Evolutionary conservation across 2,113 vertebrate genomes (phyloP).

Genomic region (Cardinalis cardinalis): DNA sequence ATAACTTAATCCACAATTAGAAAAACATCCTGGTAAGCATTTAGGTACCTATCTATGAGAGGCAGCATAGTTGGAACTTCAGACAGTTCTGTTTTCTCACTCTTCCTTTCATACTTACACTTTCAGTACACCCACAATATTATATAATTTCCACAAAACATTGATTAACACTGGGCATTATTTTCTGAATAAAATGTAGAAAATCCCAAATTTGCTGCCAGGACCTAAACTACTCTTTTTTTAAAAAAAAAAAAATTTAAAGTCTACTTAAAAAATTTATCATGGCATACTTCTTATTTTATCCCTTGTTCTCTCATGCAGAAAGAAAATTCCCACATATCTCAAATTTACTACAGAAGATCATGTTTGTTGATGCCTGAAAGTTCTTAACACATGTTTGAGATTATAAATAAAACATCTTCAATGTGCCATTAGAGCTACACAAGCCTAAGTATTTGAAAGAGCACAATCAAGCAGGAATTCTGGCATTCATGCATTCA

Average conservation of each 20-base stretch:
- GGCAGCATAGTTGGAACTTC: neutral
- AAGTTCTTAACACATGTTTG: neutral
- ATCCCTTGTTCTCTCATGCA: neutral
- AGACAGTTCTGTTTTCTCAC: neutral
- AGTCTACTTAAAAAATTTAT: neutral
- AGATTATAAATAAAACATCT: neutral
- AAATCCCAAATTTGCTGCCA: neutral
- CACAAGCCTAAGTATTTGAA: neutral
- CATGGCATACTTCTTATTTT: neutral
- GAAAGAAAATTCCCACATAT: neutral
- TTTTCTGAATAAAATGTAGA: neutral
- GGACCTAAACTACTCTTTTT: neutral
- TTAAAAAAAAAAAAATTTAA: neutral
- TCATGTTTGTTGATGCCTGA: neutral
- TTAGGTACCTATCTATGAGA: neutral
- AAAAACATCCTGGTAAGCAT: neutral
- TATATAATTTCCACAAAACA: neutral
- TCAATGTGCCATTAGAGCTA: neutral
- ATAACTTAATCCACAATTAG: neutral
- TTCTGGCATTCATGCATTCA: neutral
- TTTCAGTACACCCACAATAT: neutral
- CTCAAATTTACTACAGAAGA: neutral
- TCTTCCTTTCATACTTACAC: neutral
- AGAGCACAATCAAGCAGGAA: neutral
- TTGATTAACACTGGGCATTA: neutral